Evolutionary conservation across 2,797 vertebrate genomes (phyloP).

Genomic region (Hemibagrus guttatus): DNA sequence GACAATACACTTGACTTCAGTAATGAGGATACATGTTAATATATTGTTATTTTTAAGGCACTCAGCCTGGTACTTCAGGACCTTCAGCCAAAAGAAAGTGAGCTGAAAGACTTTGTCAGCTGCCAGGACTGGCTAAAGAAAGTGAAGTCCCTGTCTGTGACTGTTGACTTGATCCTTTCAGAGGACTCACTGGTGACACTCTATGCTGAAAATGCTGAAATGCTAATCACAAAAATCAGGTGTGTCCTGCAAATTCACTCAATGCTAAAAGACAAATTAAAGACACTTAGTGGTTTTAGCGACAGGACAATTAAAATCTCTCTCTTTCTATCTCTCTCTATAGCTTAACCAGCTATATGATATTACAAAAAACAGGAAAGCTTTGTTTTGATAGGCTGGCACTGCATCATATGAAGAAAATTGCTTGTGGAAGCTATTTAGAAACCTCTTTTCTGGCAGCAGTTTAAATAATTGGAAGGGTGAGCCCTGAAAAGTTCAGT

Average conservation of each 20-base stretch:
- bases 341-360: not conserved
- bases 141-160: constrained; percentile 44
- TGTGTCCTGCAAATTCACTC: not conserved
- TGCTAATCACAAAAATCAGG: constrained; percentile 33
- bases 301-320: not conserved
- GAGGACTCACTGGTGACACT: constrained; percentile 42
- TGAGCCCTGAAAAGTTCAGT: not conserved
- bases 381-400: not conserved
- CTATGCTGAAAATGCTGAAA: constrained; percentile 32
- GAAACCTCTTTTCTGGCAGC: not conserved
- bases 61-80: constrained; percentile 20
- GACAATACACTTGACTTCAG: not conserved
- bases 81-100: constrained; percentile 43
- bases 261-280: not conserved
- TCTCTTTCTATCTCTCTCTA: not conserved
- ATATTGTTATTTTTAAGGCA: constrained; percentile 36
- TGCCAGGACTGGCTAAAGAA: constrained; percentile 50
- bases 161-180: constrained; percentile 41
- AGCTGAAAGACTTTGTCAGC: constrained; percentile 39
- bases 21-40: not conserved
- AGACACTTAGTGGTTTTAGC: not conserved
- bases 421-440: not conserved
- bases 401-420: too few species aligned
- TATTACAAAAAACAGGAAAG: not conserved
- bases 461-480: not conserved